Conservation (phyloP, 2,113 vertebrate genomes). For the Laticauda colubrina region DNA sequence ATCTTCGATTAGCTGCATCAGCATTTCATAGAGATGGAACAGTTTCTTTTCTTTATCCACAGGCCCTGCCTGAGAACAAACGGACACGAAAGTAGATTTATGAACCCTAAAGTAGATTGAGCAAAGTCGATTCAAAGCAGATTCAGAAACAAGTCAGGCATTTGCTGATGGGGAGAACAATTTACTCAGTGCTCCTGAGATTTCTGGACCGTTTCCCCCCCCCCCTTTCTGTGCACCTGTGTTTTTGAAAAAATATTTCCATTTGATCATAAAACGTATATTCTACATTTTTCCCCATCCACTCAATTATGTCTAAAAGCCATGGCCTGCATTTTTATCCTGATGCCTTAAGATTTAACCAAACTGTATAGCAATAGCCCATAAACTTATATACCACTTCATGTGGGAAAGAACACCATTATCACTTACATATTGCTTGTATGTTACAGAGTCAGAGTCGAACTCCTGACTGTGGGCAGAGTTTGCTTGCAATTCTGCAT, state of each 20-base stretch:
- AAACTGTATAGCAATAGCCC: neutral
- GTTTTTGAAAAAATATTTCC: neutral
- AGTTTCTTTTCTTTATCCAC: slow-evolving; percentile 62
- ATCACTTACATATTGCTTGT: too few relatives aligned
- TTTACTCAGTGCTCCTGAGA: neutral
- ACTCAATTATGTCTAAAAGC: neutral
- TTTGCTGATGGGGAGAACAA: neutral
- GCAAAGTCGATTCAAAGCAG: neutral
- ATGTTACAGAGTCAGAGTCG: too few relatives aligned
- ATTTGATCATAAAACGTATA: neutral
- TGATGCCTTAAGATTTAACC: neutral
- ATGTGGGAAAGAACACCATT: too few relatives aligned
- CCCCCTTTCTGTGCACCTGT: neutral
- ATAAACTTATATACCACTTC: too few relatives aligned
- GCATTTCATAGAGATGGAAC: slow-evolving; percentile 66
- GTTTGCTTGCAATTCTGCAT: too few relatives aligned
- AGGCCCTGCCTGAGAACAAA: slow-evolving; percentile 73
- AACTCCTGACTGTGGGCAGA: too few relatives aligned
- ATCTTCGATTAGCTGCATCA: slow-evolving; percentile 67
- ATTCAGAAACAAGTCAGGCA: neutral
- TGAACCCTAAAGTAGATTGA: neutral
- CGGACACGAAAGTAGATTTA: neutral
- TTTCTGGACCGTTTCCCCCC: neutral
- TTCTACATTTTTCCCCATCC: neutral
- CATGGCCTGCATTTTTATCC: neutral